Conservation (phyloP, 2,888 invertebrate species). For the Cancer borealis region DNA sequence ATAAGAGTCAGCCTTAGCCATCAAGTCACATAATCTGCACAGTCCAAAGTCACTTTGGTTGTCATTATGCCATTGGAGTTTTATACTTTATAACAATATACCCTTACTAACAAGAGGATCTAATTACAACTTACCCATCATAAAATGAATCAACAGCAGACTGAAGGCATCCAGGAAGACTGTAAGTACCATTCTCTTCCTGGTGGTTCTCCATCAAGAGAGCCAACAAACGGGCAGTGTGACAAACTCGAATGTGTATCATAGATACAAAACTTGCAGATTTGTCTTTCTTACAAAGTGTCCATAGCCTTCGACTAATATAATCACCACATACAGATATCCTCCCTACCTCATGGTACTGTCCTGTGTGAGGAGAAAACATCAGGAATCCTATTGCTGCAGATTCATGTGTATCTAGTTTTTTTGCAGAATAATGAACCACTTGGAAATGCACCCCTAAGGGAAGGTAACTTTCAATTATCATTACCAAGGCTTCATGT, state of each 20-base stretch:
- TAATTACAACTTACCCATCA: background rate
- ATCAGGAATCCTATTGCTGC: constrained; percentile 67
- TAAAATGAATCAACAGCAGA: constrained; percentile 24
- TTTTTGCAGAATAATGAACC: constrained; percentile 47
- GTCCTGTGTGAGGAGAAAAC: constrained; percentile 42
- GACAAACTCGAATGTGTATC: constrained; percentile 62
- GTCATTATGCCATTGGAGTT: background rate
- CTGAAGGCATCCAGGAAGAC: constrained; percentile 52
- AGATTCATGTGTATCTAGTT: constrained; percentile 54
- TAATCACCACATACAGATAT: constrained; percentile 71
- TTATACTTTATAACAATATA: background rate
- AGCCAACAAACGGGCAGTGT: constrained; percentile 57
- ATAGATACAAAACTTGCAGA: constrained; percentile 68
- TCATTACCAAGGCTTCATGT: constrained; percentile 53
- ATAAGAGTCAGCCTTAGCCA: background rate
- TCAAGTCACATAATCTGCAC: background rate
- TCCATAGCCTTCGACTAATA: constrained; percentile 70
- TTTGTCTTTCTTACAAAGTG: constrained; percentile 44
- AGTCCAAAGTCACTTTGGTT: background rate
- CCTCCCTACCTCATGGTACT: constrained; percentile 69
- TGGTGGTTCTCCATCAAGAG: constrained; percentile 69
- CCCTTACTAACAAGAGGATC: background rate
- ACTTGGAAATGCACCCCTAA: constrained; percentile 68
- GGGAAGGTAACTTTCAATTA: constrained; percentile 57
- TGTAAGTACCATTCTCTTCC: constrained; percentile 59